A percentile compares a stretch with the other conserved stretches of the same genome.
phyloP scores from a whole-genome alignment of 2,797 vertebrate species.

The Amphiprion clarkii region DNA sequence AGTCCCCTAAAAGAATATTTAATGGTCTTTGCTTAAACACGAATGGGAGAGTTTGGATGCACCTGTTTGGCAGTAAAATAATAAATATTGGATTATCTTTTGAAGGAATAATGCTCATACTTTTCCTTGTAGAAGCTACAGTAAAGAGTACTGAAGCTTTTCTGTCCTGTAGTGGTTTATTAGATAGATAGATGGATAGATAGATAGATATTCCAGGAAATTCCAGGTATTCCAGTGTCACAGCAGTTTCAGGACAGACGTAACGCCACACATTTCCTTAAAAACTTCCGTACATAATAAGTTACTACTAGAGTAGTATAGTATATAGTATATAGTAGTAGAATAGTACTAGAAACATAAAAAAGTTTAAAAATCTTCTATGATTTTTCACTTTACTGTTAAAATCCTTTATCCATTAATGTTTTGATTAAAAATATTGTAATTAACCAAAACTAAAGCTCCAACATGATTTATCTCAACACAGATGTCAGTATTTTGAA shows the following conservation, averaged over 20 bases:
- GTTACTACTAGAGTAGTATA: too few species aligned
- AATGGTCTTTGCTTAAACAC: background rate
- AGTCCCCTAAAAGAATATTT: too few species aligned
- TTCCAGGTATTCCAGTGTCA: too few species aligned
- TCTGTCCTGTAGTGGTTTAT: background rate
- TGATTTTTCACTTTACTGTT: background rate
- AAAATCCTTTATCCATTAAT: background rate
- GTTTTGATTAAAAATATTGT: background rate
- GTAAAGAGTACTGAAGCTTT: background rate
- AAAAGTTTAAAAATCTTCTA: too few species aligned
- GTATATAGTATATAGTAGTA: too few species aligned
- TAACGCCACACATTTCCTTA: too few species aligned
- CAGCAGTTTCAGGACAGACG: too few species aligned
- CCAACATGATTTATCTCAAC: background rate
- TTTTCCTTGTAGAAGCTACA: background rate
- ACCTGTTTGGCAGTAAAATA: background rate
- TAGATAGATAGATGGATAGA: too few species aligned
- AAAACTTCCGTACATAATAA: too few species aligned
- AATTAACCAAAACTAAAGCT: background rate
- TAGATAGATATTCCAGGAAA: too few species aligned
- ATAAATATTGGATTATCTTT: background rate
- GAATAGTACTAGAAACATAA: too few species aligned
- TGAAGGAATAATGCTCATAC: background rate
- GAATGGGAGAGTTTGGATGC: background rate
- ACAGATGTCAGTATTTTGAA: slow-evolving; percentile 13